These are phyloP conservation scores for Agrochola macilenta DNA, from an alignment of 2,888 invertebrate species.

Conservation along the genomic window DNA sequence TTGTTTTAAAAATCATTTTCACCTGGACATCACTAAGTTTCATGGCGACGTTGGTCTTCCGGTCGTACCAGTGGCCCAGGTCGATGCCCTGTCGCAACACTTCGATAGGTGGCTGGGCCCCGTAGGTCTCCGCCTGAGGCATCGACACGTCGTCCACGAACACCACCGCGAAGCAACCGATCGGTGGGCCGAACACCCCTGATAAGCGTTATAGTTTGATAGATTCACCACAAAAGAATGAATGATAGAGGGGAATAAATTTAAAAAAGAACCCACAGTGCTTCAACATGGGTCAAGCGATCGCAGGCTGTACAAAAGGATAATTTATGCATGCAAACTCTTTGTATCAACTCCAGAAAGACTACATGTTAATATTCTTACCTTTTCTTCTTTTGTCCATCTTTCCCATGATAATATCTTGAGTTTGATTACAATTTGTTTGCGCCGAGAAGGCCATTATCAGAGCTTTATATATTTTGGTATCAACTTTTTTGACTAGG, in stretches of 20 bases:
- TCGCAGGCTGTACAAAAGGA: background rate
- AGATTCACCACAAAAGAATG: background rate
- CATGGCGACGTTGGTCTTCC: slow-evolving; percentile 94
- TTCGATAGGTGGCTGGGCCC: slow-evolving; percentile 98
- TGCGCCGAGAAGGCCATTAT: slow-evolving; percentile 98
- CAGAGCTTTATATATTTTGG: slow-evolving; percentile 94
- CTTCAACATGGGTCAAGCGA: too few species aligned
- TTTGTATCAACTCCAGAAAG: background rate
- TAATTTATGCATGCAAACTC: background rate
- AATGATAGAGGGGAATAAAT: background rate
- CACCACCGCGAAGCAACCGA: slow-evolving; percentile 96
- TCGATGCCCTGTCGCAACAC: slow-evolving; percentile 97
- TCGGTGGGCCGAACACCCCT: slow-evolving; percentile 97
- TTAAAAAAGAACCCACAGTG: background rate
- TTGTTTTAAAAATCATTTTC: slow-evolving; percentile 33
- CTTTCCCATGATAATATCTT: slow-evolving; percentile 98
- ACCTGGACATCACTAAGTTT: slow-evolving; percentile 96
- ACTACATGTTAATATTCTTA: slow-evolving; percentile 57
- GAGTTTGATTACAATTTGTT: slow-evolving; percentile 97
- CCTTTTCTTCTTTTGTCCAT: slow-evolving; percentile 97
- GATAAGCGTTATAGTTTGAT: background rate
- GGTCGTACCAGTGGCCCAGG: slow-evolving; percentile 97
- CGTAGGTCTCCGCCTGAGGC: slow-evolving; percentile 97
- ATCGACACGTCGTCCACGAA: slow-evolving; percentile 99
- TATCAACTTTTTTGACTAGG: slow-evolving; percentile 95